Conservation (phyloP, 2,888 invertebrate genomes). For the Campoplex nolae region DNA sequence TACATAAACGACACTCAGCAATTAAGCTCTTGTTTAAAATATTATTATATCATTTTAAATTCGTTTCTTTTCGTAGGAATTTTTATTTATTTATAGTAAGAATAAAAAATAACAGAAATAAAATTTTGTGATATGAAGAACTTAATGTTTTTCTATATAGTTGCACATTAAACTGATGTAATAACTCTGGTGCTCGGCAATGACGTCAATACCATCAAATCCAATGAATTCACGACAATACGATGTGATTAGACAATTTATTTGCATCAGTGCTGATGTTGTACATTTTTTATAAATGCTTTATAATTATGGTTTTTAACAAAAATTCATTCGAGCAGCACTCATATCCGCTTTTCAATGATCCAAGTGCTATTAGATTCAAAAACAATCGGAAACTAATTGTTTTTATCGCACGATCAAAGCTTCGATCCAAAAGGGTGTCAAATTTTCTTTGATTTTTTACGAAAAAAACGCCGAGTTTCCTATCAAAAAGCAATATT, state of each 20-base stretch:
- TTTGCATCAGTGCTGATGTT: no score
- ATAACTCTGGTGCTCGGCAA: not conserved
- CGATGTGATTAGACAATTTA: no score
- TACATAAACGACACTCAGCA: not conserved
- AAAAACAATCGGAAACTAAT: not conserved
- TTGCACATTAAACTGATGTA: not conserved
- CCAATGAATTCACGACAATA: no score
- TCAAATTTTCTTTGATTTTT: not conserved
- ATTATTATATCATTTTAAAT: no score
- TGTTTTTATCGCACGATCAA: not conserved
- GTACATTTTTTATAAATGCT: not conserved
- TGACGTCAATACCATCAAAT: not conserved
- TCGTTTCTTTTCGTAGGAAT: no score
- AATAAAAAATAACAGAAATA: not conserved
- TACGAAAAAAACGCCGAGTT: not conserved
- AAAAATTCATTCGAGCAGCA: not conserved
- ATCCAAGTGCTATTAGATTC: not conserved
- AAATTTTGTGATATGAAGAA: not conserved
- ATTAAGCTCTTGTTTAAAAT: constrained; percentile 2
- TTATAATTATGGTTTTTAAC: not conserved
- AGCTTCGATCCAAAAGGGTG: not conserved
- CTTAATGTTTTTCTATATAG: not conserved
- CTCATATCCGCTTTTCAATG: not conserved
- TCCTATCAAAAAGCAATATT: not conserved
- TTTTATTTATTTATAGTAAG: not conserved